These are phyloP conservation scores for Hyles euphorbiae DNA, from an alignment of 1,140 invertebrate genomes.

Conservation along the genomic window DNA sequence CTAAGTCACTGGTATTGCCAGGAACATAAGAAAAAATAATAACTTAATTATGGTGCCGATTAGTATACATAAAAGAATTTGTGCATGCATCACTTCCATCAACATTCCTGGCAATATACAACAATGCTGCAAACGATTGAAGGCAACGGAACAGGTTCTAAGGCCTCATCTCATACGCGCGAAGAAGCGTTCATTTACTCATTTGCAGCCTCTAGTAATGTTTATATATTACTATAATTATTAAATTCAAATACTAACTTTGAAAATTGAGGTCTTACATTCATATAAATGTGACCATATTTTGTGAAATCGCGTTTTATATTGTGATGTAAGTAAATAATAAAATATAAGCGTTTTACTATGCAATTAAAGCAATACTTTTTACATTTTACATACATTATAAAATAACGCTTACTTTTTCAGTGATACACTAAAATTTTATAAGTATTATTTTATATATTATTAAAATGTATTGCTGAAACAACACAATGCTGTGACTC, in stretches of 20 bases:
- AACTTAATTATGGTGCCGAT: too few species aligned
- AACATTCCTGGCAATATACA: too few species aligned
- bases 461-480: constrained; percentile 20
- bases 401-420: constrained; percentile 20
- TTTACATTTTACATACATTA: neutral
- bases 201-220: neutral
- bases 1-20: too few species aligned
- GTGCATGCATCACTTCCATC: too few species aligned
- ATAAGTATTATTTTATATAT: constrained; percentile 20
- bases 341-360: constrained; percentile 17
- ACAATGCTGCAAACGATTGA: too few species aligned
- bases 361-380: constrained; percentile 24
- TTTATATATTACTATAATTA: constrained; percentile 1
- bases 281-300: constrained; percentile 15
- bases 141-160: too few species aligned
- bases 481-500: constrained; percentile 20
- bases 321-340: constrained; percentile 28
- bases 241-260: neutral
- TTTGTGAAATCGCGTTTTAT: constrained; percentile 20
- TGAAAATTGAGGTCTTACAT: neutral
- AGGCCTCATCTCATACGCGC: too few species aligned
- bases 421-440: constrained; percentile 18
- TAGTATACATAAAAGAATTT: too few species aligned
- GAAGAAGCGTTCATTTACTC: too few species aligned
- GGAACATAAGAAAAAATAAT: too few species aligned